A percentile compares a stretch with the other conserved stretches of the same genome.
phyloP scores from a whole-genome alignment of 2,888 invertebrate species.

The Argyresthia albistria region DNA sequence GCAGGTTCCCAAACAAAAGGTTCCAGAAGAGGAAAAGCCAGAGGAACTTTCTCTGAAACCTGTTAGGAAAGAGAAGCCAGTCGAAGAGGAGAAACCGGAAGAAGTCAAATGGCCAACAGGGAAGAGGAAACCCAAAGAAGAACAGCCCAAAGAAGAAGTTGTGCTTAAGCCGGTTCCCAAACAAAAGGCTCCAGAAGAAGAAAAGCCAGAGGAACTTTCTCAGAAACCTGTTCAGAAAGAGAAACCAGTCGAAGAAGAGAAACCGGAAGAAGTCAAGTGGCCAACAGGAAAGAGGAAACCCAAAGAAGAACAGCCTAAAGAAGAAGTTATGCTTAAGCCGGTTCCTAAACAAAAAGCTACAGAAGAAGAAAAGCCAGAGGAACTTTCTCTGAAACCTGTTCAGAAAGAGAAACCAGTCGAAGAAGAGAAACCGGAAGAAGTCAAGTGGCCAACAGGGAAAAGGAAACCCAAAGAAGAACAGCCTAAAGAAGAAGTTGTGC shows the following conservation, averaged over 20 bases:
- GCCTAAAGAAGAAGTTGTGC: no score
- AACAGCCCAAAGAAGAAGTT: conserved; percentile 48
- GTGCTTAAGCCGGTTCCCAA: conserved; percentile 43
- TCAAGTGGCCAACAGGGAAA: no score
- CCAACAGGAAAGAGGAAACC: conserved; percentile 20
- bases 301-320: conserved; percentile 28
- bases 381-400: no score
- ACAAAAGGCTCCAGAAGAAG: conserved; percentile 2
- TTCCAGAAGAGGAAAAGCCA: conserved; percentile 30
- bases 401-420: no score
- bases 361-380: conserved; percentile 39
- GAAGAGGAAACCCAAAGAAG: conserved; percentile 28
- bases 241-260: conserved; percentile 25
- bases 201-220: conserved; percentile 30
- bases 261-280: conserved; percentile 24
- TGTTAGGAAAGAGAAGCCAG: conserved; percentile 11
- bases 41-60: conserved; percentile 29
- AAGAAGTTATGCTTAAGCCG: conserved; percentile 30
- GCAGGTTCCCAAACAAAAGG: conserved; percentile 33
- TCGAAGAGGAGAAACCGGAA: conserved; percentile 35
- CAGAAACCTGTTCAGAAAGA: conserved; percentile 20
- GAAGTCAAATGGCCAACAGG: conserved; percentile 35
- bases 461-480: no score
- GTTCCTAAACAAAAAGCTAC: conserved; percentile 20
- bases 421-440: no score